phyloP scores from a whole-genome alignment of 2,888 invertebrate species.

The Drosophila rellima region DNA sequence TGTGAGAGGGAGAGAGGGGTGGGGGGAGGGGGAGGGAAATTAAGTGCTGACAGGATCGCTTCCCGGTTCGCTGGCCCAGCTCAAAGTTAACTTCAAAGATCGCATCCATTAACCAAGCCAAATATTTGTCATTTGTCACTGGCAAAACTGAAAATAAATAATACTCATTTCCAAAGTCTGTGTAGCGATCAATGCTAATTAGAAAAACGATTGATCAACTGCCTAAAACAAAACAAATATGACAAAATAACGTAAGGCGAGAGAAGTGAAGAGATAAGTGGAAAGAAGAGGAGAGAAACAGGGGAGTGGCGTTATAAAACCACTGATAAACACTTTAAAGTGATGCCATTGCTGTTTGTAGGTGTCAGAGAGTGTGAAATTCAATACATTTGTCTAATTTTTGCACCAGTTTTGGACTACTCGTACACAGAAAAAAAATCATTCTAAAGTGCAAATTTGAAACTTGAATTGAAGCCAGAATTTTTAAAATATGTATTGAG shows the following conservation, averaged over 20 bases:
- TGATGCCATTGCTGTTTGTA: slow-evolving; percentile 23
- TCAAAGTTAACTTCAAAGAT: not conserved
- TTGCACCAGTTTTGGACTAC: slow-evolving; percentile 29
- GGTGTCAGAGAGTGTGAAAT: slow-evolving; percentile 31
- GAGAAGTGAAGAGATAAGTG: not conserved
- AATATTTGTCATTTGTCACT: slow-evolving; percentile 6
- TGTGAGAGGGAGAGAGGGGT: not conserved
- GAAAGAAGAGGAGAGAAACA: not conserved
- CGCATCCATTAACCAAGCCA: slow-evolving; percentile 14
- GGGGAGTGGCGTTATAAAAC: slow-evolving; percentile 21
- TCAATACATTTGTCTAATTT: slow-evolving; percentile 29
- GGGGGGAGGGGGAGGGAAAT: not conserved
- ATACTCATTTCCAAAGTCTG: slow-evolving; percentile 21
- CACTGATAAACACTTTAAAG: slow-evolving; percentile 8
- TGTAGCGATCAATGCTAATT: slow-evolving; percentile 70
- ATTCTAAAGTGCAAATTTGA: no score
- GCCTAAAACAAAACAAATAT: slow-evolving; percentile 21
- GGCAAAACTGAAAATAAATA: slow-evolving; percentile 18
- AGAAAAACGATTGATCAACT: slow-evolving; percentile 69
- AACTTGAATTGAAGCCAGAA: no score
- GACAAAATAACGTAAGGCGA: not conserved
- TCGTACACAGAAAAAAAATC: no score
- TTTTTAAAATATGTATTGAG: no score
- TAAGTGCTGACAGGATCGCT: slow-evolving; percentile 14
- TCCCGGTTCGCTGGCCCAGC: slow-evolving; percentile 31